Evolutionary conservation across 2,113 vertebrate genomes (phyloP).

Genomic region (Bos javanicus): DNA sequence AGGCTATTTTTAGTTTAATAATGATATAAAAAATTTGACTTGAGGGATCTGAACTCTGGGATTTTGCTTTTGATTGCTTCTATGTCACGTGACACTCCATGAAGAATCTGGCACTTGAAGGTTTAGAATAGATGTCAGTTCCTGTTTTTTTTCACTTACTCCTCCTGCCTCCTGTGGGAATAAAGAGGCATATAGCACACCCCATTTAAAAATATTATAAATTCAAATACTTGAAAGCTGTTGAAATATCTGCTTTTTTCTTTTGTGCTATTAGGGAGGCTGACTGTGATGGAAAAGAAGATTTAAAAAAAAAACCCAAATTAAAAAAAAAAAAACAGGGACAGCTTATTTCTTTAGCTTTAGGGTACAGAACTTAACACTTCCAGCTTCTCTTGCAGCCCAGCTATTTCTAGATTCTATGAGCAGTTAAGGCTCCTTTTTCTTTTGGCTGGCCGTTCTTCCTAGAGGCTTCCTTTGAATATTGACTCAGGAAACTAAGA

Average conservation of each 20-base stretch:
- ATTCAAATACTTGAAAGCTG: neutral
- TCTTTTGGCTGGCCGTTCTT: neutral
- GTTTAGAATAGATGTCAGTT: neutral
- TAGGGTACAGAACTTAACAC: neutral
- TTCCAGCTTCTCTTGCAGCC: neutral
- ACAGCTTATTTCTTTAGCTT: neutral
- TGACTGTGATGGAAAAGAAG: neutral
- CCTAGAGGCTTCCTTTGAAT: neutral
- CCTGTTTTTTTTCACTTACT: neutral
- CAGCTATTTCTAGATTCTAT: fast-evolving
- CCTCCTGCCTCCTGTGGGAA: neutral
- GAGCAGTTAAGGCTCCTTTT: too few species aligned
- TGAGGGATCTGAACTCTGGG: too few species aligned
- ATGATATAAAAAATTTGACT: neutral
- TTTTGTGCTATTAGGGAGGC: neutral
- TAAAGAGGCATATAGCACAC: neutral
- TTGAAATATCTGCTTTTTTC: neutral
- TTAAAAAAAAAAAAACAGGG: neutral
- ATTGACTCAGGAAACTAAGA: neutral
- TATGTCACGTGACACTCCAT: neutral
- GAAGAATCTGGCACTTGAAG: neutral
- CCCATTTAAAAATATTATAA: neutral
- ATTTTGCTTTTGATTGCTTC: neutral
- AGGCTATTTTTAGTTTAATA: neutral
- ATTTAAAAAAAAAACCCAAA: neutral